Conservation (phyloP, 2,113 vertebrate species). For the Sceloporus undulatus region DNA sequence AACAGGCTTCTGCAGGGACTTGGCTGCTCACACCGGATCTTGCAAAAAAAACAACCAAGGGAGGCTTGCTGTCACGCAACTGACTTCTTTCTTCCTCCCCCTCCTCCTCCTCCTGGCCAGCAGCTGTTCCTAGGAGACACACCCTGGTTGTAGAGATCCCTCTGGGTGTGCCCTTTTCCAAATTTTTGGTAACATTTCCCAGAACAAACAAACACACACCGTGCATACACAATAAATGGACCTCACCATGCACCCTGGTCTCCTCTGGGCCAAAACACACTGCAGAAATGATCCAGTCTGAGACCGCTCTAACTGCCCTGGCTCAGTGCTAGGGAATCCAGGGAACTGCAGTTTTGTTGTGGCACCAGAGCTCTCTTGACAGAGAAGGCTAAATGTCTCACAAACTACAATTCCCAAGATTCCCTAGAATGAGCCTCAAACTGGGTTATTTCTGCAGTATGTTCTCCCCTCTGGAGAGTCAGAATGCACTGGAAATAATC, state of each 20-base stretch:
- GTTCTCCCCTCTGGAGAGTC: too few species aligned
- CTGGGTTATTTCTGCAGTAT: too few species aligned
- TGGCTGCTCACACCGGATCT: constrained; percentile 19
- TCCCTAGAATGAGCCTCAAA: too few species aligned
- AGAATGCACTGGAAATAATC: too few species aligned
- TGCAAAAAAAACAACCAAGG: background rate
- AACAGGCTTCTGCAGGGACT: background rate
- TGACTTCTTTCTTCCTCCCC: background rate
- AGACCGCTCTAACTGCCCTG: too few species aligned
- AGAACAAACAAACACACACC: too few species aligned
- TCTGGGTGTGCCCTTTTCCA: background rate
- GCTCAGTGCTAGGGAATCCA: too few species aligned
- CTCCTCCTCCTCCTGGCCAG: background rate
- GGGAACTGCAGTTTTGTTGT: too few species aligned
- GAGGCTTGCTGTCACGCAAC: background rate
- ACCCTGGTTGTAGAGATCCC: background rate
- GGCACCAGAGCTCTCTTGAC: too few species aligned
- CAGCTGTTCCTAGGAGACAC: background rate
- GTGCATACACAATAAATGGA: background rate
- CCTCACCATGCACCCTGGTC: background rate
- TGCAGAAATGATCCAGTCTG: too few species aligned
- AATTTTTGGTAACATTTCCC: background rate
- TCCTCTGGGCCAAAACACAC: background rate
- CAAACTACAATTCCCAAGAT: too few species aligned
- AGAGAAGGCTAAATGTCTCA: too few species aligned